A percentile compares a stretch with the other conserved stretches of the same genome.
These are phyloP conservation scores for Pseudomyrmex concolor DNA, from an alignment of 1,140 invertebrate genomes.

Conservation along the genomic window DNA sequence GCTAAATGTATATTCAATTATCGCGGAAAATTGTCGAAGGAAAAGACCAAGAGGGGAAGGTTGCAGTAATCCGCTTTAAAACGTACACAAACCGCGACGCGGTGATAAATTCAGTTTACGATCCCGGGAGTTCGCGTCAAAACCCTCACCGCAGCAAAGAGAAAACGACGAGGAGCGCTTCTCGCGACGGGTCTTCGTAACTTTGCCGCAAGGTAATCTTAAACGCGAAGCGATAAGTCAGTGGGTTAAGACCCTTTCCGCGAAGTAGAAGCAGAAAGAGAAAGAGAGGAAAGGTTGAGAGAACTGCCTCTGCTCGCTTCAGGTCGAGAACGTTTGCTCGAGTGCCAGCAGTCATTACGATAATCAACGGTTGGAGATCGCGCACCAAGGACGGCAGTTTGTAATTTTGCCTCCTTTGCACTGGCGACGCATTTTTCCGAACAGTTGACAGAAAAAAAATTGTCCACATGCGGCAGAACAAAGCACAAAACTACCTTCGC, in stretches of 20 bases:
- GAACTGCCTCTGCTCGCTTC: neutral
- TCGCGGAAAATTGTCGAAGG: slow-evolving; percentile 5
- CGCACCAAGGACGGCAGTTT: slow-evolving; percentile 10
- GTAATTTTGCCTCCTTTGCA: slow-evolving; percentile 37
- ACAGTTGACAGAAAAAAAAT: neutral
- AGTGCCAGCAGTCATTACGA: slow-evolving; percentile 2
- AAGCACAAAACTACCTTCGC: neutral
- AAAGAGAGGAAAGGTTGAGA: slow-evolving; percentile 27
- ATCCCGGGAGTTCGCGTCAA: slow-evolving; percentile 25
- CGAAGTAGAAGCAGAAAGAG: neutral
- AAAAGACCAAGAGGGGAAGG: slow-evolving; percentile 16
- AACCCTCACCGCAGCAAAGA: slow-evolving; percentile 21
- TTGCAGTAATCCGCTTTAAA: slow-evolving; percentile 43
- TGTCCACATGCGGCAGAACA: neutral
- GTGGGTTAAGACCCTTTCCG: slow-evolving; percentile 22
- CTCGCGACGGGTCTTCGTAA: neutral
- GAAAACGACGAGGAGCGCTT: neutral
- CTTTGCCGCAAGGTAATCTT: slow-evolving; percentile 35
- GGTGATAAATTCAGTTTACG: slow-evolving; percentile 44
- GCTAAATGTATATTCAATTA: slow-evolving; percentile 44
- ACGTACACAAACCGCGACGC: slow-evolving; percentile 32
- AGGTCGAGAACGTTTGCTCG: slow-evolving; percentile 16
- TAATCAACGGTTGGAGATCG: slow-evolving; percentile 44
- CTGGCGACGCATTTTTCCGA: slow-evolving; percentile 10
- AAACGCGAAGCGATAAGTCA: slow-evolving; percentile 43